Evolutionary conservation across 2,797 vertebrate genomes (phyloP).

Genomic region (Melanotaenia parkinsoni): DNA sequence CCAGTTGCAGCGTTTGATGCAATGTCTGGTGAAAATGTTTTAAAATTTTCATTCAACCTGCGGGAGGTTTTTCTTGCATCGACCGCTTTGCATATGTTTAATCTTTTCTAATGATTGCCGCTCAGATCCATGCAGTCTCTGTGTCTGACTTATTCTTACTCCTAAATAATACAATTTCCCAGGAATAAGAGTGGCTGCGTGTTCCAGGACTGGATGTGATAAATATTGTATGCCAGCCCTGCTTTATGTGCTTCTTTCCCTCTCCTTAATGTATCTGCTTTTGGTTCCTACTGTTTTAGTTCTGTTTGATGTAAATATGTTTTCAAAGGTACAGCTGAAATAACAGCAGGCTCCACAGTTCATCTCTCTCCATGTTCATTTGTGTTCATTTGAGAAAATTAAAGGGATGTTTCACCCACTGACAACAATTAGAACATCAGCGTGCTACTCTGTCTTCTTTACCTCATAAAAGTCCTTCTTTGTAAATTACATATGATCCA

Average conservation of each 20-base stretch:
- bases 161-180: slow-evolving; percentile 47
- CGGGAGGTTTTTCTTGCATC: background rate
- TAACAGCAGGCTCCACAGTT: slow-evolving; percentile 25
- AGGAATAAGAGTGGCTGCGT: slow-evolving; percentile 20
- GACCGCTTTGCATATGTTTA: background rate
- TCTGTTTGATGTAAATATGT: slow-evolving; percentile 47
- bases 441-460: background rate
- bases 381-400: slow-evolving; percentile 48
- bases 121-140: slow-evolving; percentile 7
- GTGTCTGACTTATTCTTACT: slow-evolving; percentile 20
- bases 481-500: background rate
- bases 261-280: slow-evolving; percentile 7
- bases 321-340: slow-evolving; percentile 34
- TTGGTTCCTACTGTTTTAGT: slow-evolving; percentile 21
- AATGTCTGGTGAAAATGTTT: background rate
- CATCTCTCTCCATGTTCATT: slow-evolving; percentile 31
- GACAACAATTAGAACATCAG: background rate
- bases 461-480: slow-evolving; percentile 9
- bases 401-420: slow-evolving; percentile 64
- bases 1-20: background rate
- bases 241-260: slow-evolving; percentile 6
- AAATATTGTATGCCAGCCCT: slow-evolving; percentile 42
- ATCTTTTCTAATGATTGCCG: slow-evolving; percentile 17
- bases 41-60: background rate
- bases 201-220: slow-evolving; percentile 51